Conservation (phyloP, 2,113 vertebrate genomes). For the Zeus faber region DNA sequence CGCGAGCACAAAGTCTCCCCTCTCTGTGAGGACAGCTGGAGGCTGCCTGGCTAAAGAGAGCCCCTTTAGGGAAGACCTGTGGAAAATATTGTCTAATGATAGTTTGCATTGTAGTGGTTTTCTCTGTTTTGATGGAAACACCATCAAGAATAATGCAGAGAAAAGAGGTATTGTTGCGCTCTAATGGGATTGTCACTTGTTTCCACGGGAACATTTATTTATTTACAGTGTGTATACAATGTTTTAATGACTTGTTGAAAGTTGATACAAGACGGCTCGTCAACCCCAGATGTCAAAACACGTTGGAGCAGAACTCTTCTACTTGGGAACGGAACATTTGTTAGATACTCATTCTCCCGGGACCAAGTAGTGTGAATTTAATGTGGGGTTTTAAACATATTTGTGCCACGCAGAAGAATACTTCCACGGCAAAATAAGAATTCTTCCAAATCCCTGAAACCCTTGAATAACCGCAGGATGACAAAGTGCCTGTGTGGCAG, state of each 20-base stretch:
- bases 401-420: neutral
- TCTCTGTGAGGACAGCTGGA: slow-evolving; percentile 51
- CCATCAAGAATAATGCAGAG: no score
- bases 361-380: neutral
- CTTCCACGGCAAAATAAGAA: neutral
- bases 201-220: no score
- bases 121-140: no score
- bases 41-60: slow-evolving; percentile 23
- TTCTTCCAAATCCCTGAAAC: neutral
- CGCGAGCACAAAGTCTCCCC: slow-evolving; percentile 38
- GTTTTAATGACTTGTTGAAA: neutral
- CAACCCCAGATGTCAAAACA: neutral
- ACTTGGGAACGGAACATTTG: slow-evolving; percentile 1
- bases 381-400: neutral
- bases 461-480: slow-evolving; percentile 4
- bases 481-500: neutral
- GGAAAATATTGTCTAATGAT: no score
- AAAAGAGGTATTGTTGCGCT: no score
- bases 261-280: neutral
- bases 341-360: neutral
- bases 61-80: no score
- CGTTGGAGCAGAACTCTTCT: neutral
- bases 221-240: slow-evolving; percentile 1
- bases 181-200: no score
- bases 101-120: neutral